phyloP scores from a whole-genome alignment of 2,113 vertebrate species.

The Limanda limanda region DNA sequence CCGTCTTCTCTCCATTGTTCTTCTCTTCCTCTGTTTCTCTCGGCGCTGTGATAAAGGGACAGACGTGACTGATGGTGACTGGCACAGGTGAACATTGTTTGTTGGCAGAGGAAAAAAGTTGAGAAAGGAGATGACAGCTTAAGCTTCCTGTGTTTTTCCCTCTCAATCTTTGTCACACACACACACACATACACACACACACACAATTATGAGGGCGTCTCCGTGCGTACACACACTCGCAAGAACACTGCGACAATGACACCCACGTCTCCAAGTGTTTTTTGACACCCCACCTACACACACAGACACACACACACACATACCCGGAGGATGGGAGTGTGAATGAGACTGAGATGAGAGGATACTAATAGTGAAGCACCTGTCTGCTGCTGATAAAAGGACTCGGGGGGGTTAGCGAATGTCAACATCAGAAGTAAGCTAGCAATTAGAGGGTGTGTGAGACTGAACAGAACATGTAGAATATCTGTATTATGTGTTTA shows the following conservation, averaged over 20 bases:
- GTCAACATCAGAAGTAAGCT: slow-evolving; percentile 35
- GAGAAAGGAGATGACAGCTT: slow-evolving; percentile 57
- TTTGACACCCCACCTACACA: not conserved
- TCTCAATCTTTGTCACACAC: slow-evolving; percentile 17
- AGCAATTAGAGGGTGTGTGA: slow-evolving; percentile 21
- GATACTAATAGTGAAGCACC: slow-evolving; percentile 62
- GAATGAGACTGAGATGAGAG: slow-evolving; percentile 55
- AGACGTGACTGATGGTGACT: slow-evolving; percentile 53
- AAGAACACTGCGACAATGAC: slow-evolving; percentile 2
- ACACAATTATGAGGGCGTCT: no score
- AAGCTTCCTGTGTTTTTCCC: slow-evolving; percentile 49
- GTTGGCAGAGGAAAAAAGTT: slow-evolving; percentile 50
- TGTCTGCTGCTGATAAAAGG: slow-evolving; percentile 66
- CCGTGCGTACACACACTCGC: not conserved
- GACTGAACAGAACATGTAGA: not conserved
- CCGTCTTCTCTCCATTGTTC: not conserved
- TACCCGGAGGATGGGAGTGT: slow-evolving; percentile 5
- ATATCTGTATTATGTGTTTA: slow-evolving; percentile 5
- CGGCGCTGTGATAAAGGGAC: slow-evolving; percentile 34
- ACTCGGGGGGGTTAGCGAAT: slow-evolving; percentile 28
- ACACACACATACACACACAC: no score
- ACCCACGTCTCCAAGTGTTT: slow-evolving; percentile 2
- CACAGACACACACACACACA: not conserved
- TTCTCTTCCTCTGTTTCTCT: not conserved
- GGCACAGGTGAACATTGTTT: slow-evolving; percentile 53